phyloP scores from a whole-genome alignment of 2,113 vertebrate genomes.

The Thamnaconus septentrionalis region DNA sequence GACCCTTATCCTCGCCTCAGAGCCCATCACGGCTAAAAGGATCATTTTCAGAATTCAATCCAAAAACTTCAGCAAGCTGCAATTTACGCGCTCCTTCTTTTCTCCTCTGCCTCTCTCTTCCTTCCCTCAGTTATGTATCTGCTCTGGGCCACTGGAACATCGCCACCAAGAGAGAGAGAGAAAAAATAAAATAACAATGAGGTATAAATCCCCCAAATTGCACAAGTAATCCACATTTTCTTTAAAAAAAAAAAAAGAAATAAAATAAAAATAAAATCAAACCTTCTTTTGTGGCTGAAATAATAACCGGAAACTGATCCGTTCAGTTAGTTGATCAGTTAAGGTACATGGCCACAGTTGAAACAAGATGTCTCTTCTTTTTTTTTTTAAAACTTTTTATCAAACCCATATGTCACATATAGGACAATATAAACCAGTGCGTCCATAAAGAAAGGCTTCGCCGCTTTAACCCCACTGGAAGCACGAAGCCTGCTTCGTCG shows the following conservation, averaged over 20 bases:
- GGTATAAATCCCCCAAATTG: conserved; percentile 53
- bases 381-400: conserved; percentile 22
- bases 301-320: too few species aligned
- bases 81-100: conserved; percentile 68
- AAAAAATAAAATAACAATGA: conserved; percentile 55
- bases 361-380: not conserved
- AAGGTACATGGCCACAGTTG: too few species aligned
- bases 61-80: conserved; percentile 81
- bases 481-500: too few species aligned
- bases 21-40: conserved; percentile 80
- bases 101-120: conserved; percentile 3
- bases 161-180: conserved; percentile 30
- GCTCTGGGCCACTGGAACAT: conserved; percentile 40
- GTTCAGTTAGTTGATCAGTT: too few species aligned
- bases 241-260: too few species aligned
- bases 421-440: not conserved
- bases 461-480: too few species aligned
- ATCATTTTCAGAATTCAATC: conserved; percentile 85
- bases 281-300: too few species aligned
- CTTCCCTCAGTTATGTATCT: conserved; percentile 63
- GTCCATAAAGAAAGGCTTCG: too few species aligned
- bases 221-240: conserved; percentile 14
- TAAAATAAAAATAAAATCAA: too few species aligned
- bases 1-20: conserved; percentile 74
- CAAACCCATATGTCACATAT: not conserved